A percentile compares a stretch with the other conserved stretches of the same genome.
These are phyloP conservation scores for Okapia johnstoni DNA, from an alignment of 2,113 vertebrate genomes.

Conservation along the genomic window DNA sequence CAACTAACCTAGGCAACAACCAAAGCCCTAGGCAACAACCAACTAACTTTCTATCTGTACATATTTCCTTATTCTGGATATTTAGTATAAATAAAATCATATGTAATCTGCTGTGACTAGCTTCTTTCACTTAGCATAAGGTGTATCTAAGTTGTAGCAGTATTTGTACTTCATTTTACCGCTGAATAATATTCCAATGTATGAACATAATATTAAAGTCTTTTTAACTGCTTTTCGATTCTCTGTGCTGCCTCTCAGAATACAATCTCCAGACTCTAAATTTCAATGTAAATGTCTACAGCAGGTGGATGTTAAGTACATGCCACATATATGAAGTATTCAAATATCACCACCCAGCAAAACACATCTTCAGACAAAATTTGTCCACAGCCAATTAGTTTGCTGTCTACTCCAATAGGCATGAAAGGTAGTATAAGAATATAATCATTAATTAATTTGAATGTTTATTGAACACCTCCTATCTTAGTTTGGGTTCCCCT, in stretches of 20 bases:
- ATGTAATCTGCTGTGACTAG: not conserved
- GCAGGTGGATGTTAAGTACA: not conserved
- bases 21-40: not conserved
- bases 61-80: not conserved
- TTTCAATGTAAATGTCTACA: not conserved
- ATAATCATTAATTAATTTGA: conserved; percentile 45
- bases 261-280: not conserved
- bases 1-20: not conserved
- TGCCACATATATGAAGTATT: not conserved
- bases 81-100: conserved; percentile 14
- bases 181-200: not conserved
- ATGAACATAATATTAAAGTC: not conserved
- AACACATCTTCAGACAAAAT: conserved; percentile 30
- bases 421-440: conserved; percentile 21
- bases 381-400: not conserved
- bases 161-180: not conserved
- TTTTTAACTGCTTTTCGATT: not conserved
- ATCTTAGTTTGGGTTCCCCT: conserved; percentile 3
- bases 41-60: not conserved
- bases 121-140: not conserved
- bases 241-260: not conserved
- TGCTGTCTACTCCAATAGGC: not conserved
- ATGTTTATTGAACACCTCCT: not conserved
- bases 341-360: not conserved
- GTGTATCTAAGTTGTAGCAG: not conserved